These are phyloP conservation scores for Ctenosaura bakeri DNA, from an alignment of 2,797 vertebrate species.

Conservation along the genomic window DNA sequence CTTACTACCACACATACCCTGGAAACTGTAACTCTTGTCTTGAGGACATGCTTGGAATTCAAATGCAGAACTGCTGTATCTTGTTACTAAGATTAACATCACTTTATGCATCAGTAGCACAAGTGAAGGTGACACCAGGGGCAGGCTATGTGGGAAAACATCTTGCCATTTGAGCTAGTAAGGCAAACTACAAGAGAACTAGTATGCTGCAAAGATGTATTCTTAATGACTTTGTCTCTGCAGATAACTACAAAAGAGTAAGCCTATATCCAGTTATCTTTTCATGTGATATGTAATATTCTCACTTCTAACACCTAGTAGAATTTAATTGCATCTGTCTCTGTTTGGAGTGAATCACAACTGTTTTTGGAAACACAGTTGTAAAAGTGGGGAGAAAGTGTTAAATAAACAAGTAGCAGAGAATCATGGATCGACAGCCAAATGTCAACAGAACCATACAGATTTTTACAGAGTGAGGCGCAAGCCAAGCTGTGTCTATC, in stretches of 20 bases:
- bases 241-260: neutral
- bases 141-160: neutral
- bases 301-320: neutral
- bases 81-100: neutral
- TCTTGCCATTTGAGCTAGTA: neutral
- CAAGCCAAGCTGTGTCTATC: neutral
- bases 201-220: neutral
- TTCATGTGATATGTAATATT: neutral
- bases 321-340: slow-evolving; percentile 23
- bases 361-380: slow-evolving; percentile 7
- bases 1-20: neutral
- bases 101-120: neutral
- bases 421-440: neutral
- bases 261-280: neutral
- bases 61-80: slow-evolving; percentile 7
- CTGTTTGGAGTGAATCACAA: neutral
- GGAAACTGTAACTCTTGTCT: neutral
- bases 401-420: slow-evolving; percentile 1
- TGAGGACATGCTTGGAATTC: slow-evolving; percentile 4
- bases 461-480: neutral
- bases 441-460: neutral
- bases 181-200: neutral
- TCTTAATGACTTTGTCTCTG: slow-evolving; percentile 12
- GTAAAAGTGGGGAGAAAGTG: neutral
- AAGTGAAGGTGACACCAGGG: neutral